A percentile compares a stretch with the other conserved stretches of the same genome.
These are phyloP conservation scores for Smutsia temminckii DNA, from an alignment of 2,797 vertebrate species.

Conservation along the genomic window DNA sequence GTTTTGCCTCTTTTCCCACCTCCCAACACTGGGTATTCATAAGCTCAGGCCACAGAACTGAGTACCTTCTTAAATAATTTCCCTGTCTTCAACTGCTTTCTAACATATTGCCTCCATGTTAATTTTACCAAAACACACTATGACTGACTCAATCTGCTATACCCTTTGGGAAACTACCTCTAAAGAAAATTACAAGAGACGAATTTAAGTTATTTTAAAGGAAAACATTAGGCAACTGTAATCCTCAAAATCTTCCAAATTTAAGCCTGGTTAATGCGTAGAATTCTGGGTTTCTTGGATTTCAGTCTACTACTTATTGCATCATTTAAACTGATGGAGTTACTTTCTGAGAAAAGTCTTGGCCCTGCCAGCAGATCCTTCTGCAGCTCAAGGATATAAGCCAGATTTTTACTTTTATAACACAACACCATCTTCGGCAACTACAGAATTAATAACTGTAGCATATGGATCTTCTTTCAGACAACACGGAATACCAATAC, in stretches of 20 bases:
- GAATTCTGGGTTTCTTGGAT: slow-evolving; percentile 15
- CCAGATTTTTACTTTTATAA: slow-evolving; percentile 58
- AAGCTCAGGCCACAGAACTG: background rate
- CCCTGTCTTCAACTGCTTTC: background rate
- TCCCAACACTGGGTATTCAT: background rate
- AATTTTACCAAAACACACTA: slow-evolving; percentile 34
- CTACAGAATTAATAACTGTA: slow-evolving; percentile 33
- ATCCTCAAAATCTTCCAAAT: background rate
- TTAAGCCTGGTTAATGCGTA: background rate
- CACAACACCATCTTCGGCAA: slow-evolving; percentile 58
- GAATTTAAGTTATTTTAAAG: slow-evolving; percentile 12
- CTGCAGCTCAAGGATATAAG: slow-evolving; percentile 53
- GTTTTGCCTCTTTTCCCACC: background rate
- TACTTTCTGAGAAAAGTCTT: slow-evolving; percentile 35
- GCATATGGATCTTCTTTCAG: slow-evolving; percentile 42
- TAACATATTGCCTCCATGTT: background rate
- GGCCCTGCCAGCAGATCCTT: slow-evolving; percentile 42
- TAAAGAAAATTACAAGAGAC: slow-evolving; percentile 9
- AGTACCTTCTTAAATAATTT: slow-evolving; percentile 3
- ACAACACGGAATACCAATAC: background rate
- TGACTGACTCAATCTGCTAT: slow-evolving; percentile 26
- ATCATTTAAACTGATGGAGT: slow-evolving; percentile 20
- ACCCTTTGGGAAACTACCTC: slow-evolving; percentile 38
- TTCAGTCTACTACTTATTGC: slow-evolving; percentile 38
- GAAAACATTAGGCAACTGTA: background rate